Base-by-base conservation (phyloP, 2,797 vertebrate genomes). In the Chelmon rostratus region DNA sequence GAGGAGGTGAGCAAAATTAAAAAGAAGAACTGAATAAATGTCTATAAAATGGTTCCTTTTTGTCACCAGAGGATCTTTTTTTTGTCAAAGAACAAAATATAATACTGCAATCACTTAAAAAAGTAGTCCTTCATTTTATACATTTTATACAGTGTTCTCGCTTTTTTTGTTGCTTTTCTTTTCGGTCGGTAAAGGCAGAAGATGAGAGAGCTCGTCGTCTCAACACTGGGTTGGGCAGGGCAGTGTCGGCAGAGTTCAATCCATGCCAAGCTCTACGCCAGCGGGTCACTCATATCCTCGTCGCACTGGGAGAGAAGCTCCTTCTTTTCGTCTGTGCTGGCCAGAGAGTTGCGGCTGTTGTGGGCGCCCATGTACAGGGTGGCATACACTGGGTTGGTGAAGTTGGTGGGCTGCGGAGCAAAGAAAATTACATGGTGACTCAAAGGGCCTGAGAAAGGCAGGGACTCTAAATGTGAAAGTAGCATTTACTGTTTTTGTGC, bases 31-130 rank as follows among this genome's bases (percentile, higher is more conserved):
- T 87, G 86, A 91, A 94, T 91, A 93, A 93, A 91, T 84, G 90
- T 94, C 91, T 95, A 95, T 93, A 96, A 96, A 96, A 95, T 93
- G 93, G 88, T 93, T 93, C 82, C 84, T 90, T 95, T 56, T 93
- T 92, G 40, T 93, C 91, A 91, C 87, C 89, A 91, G 91, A 93
- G 86, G 90, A 91, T 88, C 93, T 89, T 88, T 68, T 89, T 88
- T 86, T 92, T 91, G 79, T 94, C 83, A 94, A 95, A 96, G 95
- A 96, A 97, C 96, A 95, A 96, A 97, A 97, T 96, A 97, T 97
- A 99, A 98, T 97, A 99, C 97, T 99, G 97, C 97, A 95, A 95
- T 98, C 97, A 98, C 97, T 98, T 98, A 98, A 96, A 99, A 98
- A 98, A 98, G 96, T 98, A 98, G 96, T 98, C 97, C 97, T 98